These are phyloP conservation scores for Perca flavescens DNA, from an alignment of 2,113 vertebrate genomes.

Conservation along the genomic window DNA sequence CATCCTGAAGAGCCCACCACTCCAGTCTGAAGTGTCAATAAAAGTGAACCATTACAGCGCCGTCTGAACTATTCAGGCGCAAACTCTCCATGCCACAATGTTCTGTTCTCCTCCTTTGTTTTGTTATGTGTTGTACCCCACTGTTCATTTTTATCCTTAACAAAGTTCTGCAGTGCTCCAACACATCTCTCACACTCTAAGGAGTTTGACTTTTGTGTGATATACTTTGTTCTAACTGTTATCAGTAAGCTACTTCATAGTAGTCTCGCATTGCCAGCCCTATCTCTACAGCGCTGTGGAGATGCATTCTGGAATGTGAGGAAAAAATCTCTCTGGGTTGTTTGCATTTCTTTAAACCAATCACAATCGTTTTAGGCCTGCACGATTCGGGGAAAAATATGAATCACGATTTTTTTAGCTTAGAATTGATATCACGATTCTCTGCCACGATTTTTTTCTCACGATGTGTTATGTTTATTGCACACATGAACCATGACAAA, in stretches of 20 bases:
- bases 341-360: too few species aligned
- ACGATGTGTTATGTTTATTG: too few species aligned
- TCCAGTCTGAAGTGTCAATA: constrained; percentile 39
- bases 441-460: too few species aligned
- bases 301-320: too few species aligned
- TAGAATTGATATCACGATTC: too few species aligned
- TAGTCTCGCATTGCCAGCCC: too few species aligned
- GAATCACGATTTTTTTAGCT: too few species aligned
- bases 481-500: too few species aligned
- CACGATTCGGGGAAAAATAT: too few species aligned
- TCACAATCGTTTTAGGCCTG: too few species aligned
- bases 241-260: not conserved
- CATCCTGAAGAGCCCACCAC: constrained; percentile 21
- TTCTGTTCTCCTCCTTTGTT: not conserved
- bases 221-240: constrained; percentile 1
- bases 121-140: not conserved
- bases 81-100: not conserved
- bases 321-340: too few species aligned
- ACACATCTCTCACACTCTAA: not conserved
- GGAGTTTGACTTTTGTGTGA: not conserved
- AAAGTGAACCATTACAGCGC: not conserved
- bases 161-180: not conserved
- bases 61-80: not conserved
- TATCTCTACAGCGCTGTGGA: too few species aligned
- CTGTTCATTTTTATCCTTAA: not conserved